phyloP scores from a whole-genome alignment of 1,140 invertebrate genomes.

The Geopemphigus sp. region DNA sequence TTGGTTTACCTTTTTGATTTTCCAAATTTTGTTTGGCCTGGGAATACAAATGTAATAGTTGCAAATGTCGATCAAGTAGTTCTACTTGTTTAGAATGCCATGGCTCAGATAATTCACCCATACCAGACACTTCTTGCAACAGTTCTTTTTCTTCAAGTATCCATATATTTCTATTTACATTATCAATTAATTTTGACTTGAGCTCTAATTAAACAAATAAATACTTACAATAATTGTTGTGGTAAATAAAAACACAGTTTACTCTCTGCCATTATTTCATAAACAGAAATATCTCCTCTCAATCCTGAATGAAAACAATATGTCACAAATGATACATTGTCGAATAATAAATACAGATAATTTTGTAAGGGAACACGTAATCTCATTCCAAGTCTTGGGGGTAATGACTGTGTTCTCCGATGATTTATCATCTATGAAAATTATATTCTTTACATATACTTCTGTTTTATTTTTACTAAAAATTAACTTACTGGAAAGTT shows the following conservation, averaged over 20 bases:
- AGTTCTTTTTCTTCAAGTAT: slow-evolving; percentile 89
- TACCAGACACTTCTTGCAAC: slow-evolving; percentile 81
- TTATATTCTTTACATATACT: slow-evolving; percentile 6
- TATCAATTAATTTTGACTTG: slow-evolving; percentile 53
- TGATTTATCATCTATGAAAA: slow-evolving; percentile 64
- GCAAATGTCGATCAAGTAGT: slow-evolving; percentile 77
- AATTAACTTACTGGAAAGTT: slow-evolving; percentile 33
- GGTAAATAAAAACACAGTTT: slow-evolving; percentile 82
- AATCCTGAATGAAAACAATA: slow-evolving; percentile 89
- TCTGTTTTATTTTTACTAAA: background rate
- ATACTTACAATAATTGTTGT: slow-evolving; percentile 81
- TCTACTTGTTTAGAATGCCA: slow-evolving; percentile 81
- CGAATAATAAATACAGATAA: slow-evolving; percentile 70
- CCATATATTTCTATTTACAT: slow-evolving; percentile 73
- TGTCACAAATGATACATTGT: slow-evolving; percentile 75
- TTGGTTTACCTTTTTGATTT: slow-evolving; percentile 44
- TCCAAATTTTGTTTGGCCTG: slow-evolving; percentile 77
- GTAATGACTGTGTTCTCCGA: slow-evolving; percentile 80
- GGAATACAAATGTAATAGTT: slow-evolving; percentile 80
- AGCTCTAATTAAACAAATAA: slow-evolving; percentile 10
- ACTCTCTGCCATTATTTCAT: slow-evolving; percentile 91
- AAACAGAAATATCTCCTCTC: slow-evolving; percentile 85
- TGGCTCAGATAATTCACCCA: slow-evolving; percentile 79
- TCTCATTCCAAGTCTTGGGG: slow-evolving; percentile 74
- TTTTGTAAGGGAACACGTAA: slow-evolving; percentile 76